phyloP scores from a whole-genome alignment of 2,113 vertebrate species.

The Turnix velox region DNA sequence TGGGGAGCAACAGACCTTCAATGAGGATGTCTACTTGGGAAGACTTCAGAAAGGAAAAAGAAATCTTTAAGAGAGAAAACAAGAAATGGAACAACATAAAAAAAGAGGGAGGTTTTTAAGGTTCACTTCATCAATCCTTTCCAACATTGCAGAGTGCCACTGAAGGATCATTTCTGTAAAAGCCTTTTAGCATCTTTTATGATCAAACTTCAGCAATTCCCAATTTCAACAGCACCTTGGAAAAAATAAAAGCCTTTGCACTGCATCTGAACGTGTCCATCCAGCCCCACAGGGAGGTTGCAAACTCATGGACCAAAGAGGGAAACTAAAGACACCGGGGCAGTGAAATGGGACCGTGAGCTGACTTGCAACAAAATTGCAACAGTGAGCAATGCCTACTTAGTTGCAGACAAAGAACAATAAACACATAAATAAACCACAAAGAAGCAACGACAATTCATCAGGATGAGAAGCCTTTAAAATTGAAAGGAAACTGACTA shows the following conservation, averaged over 20 bases:
- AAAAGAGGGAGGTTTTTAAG: background rate
- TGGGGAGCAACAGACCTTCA: background rate
- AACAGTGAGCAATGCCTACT: background rate
- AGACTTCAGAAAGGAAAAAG: background rate
- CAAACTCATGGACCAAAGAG: background rate
- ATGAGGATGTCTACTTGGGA: background rate
- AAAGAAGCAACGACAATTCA: background rate
- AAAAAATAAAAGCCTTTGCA: background rate
- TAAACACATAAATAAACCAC: conserved; percentile 18
- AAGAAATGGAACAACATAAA: background rate
- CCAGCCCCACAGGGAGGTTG: background rate
- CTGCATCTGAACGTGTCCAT: background rate
- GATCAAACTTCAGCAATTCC: background rate
- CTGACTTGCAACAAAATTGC: background rate
- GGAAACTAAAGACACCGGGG: background rate
- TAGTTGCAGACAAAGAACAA: background rate
- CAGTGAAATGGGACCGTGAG: background rate
- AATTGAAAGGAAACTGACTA: background rate
- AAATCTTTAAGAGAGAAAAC: background rate
- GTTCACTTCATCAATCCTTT: background rate
- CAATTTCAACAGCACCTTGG: background rate
- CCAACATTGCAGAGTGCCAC: background rate
- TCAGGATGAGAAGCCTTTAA: background rate
- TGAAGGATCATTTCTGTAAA: background rate
- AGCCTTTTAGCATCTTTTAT: background rate